Base-by-base conservation (phyloP, 2,888 invertebrate genomes). In the Drosophila cognata region DNA sequence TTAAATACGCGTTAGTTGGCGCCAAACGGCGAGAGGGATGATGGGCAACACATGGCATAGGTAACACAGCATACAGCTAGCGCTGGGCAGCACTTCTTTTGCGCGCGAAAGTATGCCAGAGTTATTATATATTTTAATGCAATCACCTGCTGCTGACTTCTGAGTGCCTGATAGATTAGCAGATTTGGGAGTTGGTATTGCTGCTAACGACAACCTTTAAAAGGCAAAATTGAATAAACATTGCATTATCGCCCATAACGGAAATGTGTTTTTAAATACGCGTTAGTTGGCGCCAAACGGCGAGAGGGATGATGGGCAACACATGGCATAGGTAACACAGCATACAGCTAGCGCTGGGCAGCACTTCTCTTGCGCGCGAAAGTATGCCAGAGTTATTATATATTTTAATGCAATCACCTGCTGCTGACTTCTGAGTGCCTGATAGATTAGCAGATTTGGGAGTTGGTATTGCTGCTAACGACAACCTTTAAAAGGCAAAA, bases 391-490 rank as follows among this genome's bases (percentile, higher is more conserved):
- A 57, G 3, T 33, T 29, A 21, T 53, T 7, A 36, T n/a, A 1
- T 0, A 21, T 28, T 31, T 11, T 25, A 21, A 18, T 41, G 11
- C 46, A 50, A 48, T 38, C 8, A 35, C 68, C 43, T 70, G n/a
- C 74, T 70, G 50, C 13, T 1, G n/a, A 61, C 36, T 69, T 18
- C 33, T 74, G 68, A 38, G 43, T 57, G 74, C 74, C 74, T 74
- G 74, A 48, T 74, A 48, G 33, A 11, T 57, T 52, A 68, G 59
- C 59, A 74, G 74, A 56, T 74, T 74, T 68, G 74, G 67, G 50
- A 59, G 62, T 41, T 35, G 28, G 29, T 50, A 13, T 41, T 7
- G 41, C 55, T 43, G 73, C 67, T 48, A 41, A 57, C 41, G 36
- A 48, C 50, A n/a, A n/a, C 33, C 52, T 74, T 72, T 59, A 1